These are phyloP conservation scores for Sarcophaga subvicina DNA, from an alignment of 2,888 invertebrate genomes.

Conservation along the genomic window DNA sequence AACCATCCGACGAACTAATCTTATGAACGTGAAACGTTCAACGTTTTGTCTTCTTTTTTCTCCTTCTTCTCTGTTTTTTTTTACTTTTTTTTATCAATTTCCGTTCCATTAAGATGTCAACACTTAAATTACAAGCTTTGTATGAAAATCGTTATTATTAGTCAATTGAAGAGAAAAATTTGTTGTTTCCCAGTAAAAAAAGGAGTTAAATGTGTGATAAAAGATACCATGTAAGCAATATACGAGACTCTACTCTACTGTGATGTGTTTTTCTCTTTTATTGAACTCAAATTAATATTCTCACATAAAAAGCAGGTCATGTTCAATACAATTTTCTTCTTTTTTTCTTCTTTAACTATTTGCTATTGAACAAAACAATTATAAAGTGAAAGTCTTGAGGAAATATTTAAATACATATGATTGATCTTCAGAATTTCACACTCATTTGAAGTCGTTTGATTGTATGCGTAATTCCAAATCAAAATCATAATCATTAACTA, in stretches of 20 bases:
- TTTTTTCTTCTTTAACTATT: too few relatives aligned
- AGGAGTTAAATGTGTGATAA: background rate
- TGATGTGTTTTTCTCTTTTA: background rate
- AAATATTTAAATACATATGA: too few relatives aligned
- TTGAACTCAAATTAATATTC: background rate
- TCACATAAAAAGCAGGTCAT: background rate
- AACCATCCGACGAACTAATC: too few relatives aligned
- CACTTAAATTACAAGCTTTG: constrained; percentile 54
- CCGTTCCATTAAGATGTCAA: constrained; percentile 72
- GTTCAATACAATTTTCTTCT: background rate
- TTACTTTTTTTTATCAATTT: constrained; percentile 69
- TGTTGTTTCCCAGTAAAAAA: background rate
- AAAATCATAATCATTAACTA: too few relatives aligned
- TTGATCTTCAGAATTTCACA: too few relatives aligned
- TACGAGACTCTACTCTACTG: background rate
- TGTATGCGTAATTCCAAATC: too few relatives aligned
- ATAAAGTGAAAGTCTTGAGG: too few relatives aligned
- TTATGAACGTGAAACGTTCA: constrained; percentile 19
- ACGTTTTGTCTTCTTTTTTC: background rate
- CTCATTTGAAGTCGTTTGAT: too few relatives aligned
- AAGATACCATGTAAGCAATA: background rate
- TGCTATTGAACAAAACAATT: too few relatives aligned
- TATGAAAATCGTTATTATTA: background rate
- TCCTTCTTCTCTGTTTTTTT: too few relatives aligned
- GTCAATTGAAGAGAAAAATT: background rate